Base-by-base conservation (phyloP, 2,113 vertebrate species). In the Mirounga angustirostris region DNA sequence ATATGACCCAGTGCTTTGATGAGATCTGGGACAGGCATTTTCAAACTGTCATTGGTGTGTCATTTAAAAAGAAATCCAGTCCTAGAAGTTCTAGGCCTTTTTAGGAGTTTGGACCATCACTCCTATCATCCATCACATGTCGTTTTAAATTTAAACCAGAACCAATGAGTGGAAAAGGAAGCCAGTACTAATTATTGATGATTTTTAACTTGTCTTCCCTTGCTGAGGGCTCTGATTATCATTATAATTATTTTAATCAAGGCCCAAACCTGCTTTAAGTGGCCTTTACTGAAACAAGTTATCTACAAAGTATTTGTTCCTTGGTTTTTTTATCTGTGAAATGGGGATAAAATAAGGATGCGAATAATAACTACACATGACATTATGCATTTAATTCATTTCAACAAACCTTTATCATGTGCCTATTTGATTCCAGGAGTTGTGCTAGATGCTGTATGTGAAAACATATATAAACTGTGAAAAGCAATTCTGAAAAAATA, bases 1-100 rank as follows among this genome's bases (percentile, higher is more conserved):
- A 95, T 97, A 59, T 94, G 94, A 98, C 97, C 89, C 67, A 94
- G 95, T 94, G 95, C 63, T 97, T 96, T 96, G 85, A 97, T 97
- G 97, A 92, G 78, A 98, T 96, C 95, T 97, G 88, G 97, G 96
- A 96, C 90, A 92, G 33, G 81, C 65, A 97, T 96, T 98, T 79
- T 58, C 95, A 95, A 95, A 87, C 93, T 97, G 43, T 92, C 89
- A 95, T 63, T 92, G 40, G 24, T 81, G 43, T 97, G 92, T 91
- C 82, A 94, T 92, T 94, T 58, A 52, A 88, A 95, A 93, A 83
- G 80, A 85, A 87, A 81, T 74, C 28, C 46, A 94, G 21, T 91
- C 67, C 89, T 3, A 56, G 58, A 96, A 71, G 56, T 88, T 96
- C 40, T 92, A 93, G n/a, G 33, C 13, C 52, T 91, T 91, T 98